Evolutionary conservation across 2,797 vertebrate species (phyloP).

Genomic region (Rhodeus uyekii): DNA sequence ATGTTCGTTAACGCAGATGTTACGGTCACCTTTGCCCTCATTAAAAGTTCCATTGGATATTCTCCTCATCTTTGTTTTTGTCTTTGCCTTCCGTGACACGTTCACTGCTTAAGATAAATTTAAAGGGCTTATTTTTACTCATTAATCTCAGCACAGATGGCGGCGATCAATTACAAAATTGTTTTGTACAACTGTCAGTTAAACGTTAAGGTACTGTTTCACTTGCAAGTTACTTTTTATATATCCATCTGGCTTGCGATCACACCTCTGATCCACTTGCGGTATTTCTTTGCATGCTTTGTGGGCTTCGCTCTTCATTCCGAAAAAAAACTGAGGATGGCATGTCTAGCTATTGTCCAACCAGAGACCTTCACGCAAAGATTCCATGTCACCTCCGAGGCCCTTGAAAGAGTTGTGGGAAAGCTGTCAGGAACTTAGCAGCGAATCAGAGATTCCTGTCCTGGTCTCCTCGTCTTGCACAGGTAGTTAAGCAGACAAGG

Average conservation of each 20-base stretch:
- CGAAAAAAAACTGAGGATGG: conserved; percentile 4
- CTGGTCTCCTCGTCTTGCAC: conserved; percentile 6
- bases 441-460: conserved; percentile 15
- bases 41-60: no score
- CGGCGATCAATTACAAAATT: neutral
- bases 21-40: no score
- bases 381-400: neutral
- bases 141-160: neutral
- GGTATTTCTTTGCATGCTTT: conserved; percentile 19
- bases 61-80: no score
- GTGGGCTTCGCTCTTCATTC: conserved; percentile 2
- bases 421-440: conserved; percentile 11
- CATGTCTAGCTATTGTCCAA: conserved; percentile 4
- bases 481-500: conserved; percentile 53
- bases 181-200: neutral
- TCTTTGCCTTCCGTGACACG: no score
- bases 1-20: no score
- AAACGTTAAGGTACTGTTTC: neutral
- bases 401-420: conserved; percentile 1
- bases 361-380: conserved; percentile 21
- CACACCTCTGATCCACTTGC: conserved; percentile 9
- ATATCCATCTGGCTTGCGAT: conserved; percentile 25
- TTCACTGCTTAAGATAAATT: neutral
- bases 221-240: conserved; percentile 1
- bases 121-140: conserved; percentile 9